Evolutionary conservation across 2,888 invertebrate genomes (phyloP).

Genomic region (Athalia cordata): DNA sequence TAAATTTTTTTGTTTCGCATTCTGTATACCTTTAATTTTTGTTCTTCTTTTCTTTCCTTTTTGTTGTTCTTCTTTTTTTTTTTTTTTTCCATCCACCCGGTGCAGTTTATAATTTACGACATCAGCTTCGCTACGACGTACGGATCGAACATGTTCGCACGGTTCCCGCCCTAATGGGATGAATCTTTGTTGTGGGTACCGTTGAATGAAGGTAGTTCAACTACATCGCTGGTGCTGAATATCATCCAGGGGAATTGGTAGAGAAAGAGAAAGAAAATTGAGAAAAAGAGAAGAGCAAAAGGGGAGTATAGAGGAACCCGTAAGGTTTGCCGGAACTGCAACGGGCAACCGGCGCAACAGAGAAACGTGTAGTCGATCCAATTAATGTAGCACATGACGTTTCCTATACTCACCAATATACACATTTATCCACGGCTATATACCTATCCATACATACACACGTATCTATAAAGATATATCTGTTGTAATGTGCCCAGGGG

Average conservation of each 20-base stretch:
- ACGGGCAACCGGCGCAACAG: too few species aligned
- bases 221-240: too few species aligned
- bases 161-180: slow-evolving; percentile 35
- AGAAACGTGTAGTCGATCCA: slow-evolving; percentile 57
- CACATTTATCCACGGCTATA: background rate
- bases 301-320: too few species aligned
- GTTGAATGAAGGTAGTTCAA: too few species aligned
- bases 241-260: too few species aligned
- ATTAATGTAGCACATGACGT: slow-evolving; percentile 71
- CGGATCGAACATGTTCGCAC: slow-evolving; percentile 28
- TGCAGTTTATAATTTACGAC: slow-evolving; percentile 5
- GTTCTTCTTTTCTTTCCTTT: too few species aligned
- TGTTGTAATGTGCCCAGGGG: too few species aligned
- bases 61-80: background rate
- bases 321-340: slow-evolving; percentile 21
- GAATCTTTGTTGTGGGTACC: slow-evolving; percentile 28
- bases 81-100: slow-evolving; percentile 7
- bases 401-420: slow-evolving; percentile 57
- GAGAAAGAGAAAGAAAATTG: too few species aligned
- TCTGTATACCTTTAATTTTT: too few species aligned
- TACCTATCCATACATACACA: background rate
- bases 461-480: background rate
- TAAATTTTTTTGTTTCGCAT: too few species aligned
- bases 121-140: background rate
- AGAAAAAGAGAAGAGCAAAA: too few species aligned